These are phyloP conservation scores for Syngnathus acus DNA, from an alignment of 2,797 vertebrate species.

Conservation along the genomic window DNA sequence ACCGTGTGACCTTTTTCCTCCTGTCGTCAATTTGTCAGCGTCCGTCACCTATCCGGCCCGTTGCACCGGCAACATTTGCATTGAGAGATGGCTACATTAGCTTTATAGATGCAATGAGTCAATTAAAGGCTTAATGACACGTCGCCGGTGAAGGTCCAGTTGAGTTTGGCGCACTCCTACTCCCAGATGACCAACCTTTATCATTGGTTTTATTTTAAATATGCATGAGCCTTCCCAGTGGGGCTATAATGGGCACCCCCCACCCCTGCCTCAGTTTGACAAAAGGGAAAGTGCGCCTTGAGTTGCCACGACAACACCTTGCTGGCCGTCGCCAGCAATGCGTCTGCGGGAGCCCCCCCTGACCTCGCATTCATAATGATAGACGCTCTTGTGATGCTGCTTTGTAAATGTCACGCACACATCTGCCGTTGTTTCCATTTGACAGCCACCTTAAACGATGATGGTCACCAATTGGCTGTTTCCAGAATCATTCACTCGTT, in stretches of 20 bases:
- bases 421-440: background rate
- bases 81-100: constrained; percentile 34
- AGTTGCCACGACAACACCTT: constrained; percentile 17
- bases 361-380: too few relatives aligned
- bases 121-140: constrained; percentile 65
- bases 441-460: too few relatives aligned
- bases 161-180: constrained; percentile 18
- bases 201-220: constrained; percentile 59
- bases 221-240: constrained; percentile 58
- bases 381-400: too few relatives aligned
- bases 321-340: too few relatives aligned
- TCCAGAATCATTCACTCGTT: too few relatives aligned
- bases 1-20: constrained; percentile 25
- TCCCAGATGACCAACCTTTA: constrained; percentile 42
- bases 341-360: too few relatives aligned
- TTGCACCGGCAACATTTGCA: constrained; percentile 20
- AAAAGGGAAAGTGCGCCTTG: constrained; percentile 32
- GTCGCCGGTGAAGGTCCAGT: constrained; percentile 38
- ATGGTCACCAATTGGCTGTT: too few relatives aligned
- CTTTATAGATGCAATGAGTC: constrained; percentile 37
- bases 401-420: background rate
- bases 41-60: constrained; percentile 5
- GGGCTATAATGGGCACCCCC: constrained; percentile 41
- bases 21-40: constrained; percentile 16
- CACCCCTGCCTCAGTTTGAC: constrained; percentile 13